Conservation (phyloP, 2,797 vertebrate species). For the Karalla daura region DNA sequence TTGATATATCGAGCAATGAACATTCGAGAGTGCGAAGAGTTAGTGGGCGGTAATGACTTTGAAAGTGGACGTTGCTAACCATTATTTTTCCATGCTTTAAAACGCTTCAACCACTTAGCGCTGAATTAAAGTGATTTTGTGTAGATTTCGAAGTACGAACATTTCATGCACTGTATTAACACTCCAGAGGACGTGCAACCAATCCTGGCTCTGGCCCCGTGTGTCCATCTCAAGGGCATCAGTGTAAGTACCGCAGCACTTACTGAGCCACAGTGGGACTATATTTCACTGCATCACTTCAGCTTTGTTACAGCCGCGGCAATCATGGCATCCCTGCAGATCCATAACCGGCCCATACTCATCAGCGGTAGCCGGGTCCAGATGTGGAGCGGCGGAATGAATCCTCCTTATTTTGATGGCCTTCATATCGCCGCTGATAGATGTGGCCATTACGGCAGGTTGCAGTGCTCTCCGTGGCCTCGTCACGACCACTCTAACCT, state of each 20-base stretch:
- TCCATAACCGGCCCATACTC: conserved; percentile 63
- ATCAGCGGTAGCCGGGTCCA: conserved; percentile 62
- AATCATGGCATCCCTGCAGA: conserved; percentile 69
- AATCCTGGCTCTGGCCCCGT: conserved; percentile 1
- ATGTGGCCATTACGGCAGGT: conserved; percentile 64
- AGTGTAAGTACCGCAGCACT: conserved; percentile 50
- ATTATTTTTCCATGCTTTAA: conserved; percentile 44
- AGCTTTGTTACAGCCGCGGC: conserved; percentile 58
- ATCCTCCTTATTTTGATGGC: conserved; percentile 73
- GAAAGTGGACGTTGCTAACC: conserved; percentile 38
- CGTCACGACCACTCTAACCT: conserved; percentile 60
- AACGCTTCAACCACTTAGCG: conserved; percentile 41
- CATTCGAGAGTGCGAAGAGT: conserved; percentile 48
- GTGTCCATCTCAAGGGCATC: conserved; percentile 67
- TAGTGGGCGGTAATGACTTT: conserved; percentile 56
- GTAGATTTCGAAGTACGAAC: conserved; percentile 22
- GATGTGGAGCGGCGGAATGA: conserved; percentile 67
- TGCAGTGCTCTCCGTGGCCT: conserved; percentile 61
- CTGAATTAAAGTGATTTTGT: conserved; percentile 35
- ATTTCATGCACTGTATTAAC: conserved; percentile 15
- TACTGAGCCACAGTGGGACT: conserved; percentile 51
- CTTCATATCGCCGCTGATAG: conserved; percentile 66
- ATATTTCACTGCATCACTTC: conserved; percentile 67
- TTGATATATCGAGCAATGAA: conserved; percentile 59
- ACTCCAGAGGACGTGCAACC: conserved; percentile 9